Evolutionary conservation across 2,888 invertebrate genomes (phyloP), one percentile per base, ranked within the genome.

Genomic region (Anaspis maculata): DNA sequence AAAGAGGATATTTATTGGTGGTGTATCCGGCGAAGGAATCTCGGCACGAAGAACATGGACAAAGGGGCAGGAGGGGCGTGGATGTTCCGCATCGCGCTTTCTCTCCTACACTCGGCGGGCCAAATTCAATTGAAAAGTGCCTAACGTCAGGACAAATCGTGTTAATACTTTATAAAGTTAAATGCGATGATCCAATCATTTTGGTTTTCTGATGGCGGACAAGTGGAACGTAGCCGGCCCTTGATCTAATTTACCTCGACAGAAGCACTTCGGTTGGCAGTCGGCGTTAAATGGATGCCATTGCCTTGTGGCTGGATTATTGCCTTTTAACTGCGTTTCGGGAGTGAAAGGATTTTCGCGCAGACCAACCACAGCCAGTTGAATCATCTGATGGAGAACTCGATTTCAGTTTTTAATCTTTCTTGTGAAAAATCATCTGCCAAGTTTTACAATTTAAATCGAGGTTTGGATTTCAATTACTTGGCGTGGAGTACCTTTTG

Each of bases 151-250:
- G 46, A 47, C 44, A 52, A 55, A 52, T 52, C 49, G 51, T 41
- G 52, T 56, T 57, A 56, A 56, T 56, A 51, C 52, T 51, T 53
- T 54, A 55, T 48, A 44, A 52, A 56, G 55, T 57, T 56, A 55
- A 52, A 55, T 47, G 49, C 54, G 52, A 55, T 49, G 55, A 58
- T 55, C 54, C 50, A 53, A 56, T 56, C 54, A 53, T 46, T 48
- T 51, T 45, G 48, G 44, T 51, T 51, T 53, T 40, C 44, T 39
- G 35, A 27, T 30, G 37, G 45, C 39, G 29, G 41, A 42, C 32
- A 43, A 42, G 39, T 32, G 39, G 40, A 49, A 38, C 42, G 42
- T 32, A 34, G 40, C 34, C 39, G 30, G 27, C 31, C 30, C 34
- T 44, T 45, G 42, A 47, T 47, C 41, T 42, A 42, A 47, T 46